These are phyloP conservation scores for Augiades crinisus DNA, from an alignment of 2,888 invertebrate genomes.

Conservation along the genomic window DNA sequence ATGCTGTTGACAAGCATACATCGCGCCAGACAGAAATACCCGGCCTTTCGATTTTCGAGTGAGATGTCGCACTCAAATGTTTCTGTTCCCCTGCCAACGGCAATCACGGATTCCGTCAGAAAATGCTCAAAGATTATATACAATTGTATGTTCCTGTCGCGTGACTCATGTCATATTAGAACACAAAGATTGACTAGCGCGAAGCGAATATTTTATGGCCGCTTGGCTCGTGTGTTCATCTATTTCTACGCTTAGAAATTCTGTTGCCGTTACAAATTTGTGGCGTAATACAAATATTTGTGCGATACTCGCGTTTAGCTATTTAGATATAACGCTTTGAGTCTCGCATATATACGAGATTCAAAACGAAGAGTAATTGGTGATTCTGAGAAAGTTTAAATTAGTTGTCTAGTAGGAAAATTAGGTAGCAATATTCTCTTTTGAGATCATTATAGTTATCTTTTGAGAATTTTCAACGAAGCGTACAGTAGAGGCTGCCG, in stretches of 20 bases:
- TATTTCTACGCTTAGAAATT: constrained; percentile 20
- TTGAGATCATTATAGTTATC: not conserved
- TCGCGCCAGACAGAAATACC: constrained; percentile 15
- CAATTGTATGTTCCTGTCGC: constrained; percentile 18
- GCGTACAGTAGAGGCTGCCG: not conserved
- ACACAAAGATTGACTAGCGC: constrained; percentile 10
- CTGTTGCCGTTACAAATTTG: constrained; percentile 18
- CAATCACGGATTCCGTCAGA: constrained; percentile 21
- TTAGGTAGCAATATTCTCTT: too few relatives aligned
- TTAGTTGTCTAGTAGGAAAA: not conserved
- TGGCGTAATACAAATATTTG: constrained; percentile 19
- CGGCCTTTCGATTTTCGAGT: constrained; percentile 20
- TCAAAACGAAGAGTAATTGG: constrained; percentile 2
- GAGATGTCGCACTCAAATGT: constrained; percentile 3
- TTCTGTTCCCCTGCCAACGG: constrained; percentile 22
- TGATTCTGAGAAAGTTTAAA: not conserved
- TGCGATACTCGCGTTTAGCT: constrained; percentile 5
- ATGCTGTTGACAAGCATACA: constrained; percentile 29
- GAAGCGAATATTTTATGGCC: constrained; percentile 13
- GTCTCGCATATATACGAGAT: not conserved
- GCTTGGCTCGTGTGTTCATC: constrained; percentile 7
- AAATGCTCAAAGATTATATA: constrained; percentile 16
- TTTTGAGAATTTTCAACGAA: not conserved
- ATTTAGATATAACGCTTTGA: too few relatives aligned
- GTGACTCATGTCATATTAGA: constrained; percentile 22